Evolutionary conservation across 2,888 invertebrate species (phyloP).

Genomic region (Lamellibrachia satsuma): DNA sequence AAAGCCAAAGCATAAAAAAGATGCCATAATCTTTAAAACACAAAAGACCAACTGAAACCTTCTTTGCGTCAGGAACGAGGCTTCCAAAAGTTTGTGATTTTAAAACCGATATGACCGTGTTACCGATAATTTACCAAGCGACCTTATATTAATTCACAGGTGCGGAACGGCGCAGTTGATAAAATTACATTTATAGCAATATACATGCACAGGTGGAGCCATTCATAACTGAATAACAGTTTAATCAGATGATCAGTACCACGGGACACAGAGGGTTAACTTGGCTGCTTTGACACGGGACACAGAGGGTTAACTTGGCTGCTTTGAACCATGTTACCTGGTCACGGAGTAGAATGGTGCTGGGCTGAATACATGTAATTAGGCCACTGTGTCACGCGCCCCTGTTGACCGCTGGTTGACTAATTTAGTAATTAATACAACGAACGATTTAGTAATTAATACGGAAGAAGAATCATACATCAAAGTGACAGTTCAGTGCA

Average conservation of each 20-base stretch:
- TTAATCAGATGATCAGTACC: background rate
- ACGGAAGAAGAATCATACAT: background rate
- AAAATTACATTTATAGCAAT: background rate
- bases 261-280: background rate
- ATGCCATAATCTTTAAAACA: background rate
- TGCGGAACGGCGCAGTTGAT: background rate
- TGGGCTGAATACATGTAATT: background rate
- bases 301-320: background rate
- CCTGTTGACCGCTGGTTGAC: background rate
- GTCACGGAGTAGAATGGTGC: background rate
- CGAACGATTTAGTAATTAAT: background rate
- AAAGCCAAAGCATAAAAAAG: too few species aligned
- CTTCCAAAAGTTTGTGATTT: background rate
- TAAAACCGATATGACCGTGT: background rate
- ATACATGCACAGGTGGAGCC: background rate
- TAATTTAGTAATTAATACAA: background rate
- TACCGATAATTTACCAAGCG: background rate
- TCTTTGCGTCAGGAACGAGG: background rate
- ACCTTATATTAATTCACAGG: background rate
- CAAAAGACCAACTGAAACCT: background rate
- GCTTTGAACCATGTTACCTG: conserved; percentile 5
- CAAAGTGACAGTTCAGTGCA: background rate
- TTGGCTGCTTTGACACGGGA: background rate
- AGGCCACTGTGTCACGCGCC: background rate
- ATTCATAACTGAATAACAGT: background rate